Conservation (phyloP, 2,113 vertebrate genomes). For the Cyprinodon brontotheroides region DNA sequence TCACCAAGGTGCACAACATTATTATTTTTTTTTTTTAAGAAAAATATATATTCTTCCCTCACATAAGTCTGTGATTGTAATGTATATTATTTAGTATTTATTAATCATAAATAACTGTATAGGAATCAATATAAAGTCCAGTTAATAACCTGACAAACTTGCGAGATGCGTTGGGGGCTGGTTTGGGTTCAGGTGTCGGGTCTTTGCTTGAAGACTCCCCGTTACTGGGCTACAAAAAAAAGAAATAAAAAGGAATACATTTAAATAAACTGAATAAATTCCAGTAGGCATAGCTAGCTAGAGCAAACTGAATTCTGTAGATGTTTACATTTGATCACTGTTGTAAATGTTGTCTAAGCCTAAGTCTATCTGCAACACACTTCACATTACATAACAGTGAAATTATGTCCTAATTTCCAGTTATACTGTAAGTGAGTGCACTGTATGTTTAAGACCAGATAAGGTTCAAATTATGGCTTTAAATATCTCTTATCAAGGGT, state of each 20-base stretch:
- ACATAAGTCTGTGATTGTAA: not conserved
- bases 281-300: slow-evolving; percentile 13
- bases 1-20: not conserved
- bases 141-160: slow-evolving; percentile 80
- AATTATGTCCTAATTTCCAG: slow-evolving; percentile 39
- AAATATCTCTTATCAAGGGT: slow-evolving; percentile 46
- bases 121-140: not conserved
- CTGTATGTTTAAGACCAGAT: slow-evolving; percentile 45
- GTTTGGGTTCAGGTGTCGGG: slow-evolving; percentile 33
- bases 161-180: slow-evolving; percentile 33
- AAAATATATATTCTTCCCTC: too few species aligned
- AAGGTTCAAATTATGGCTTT: slow-evolving; percentile 41
- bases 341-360: too few species aligned
- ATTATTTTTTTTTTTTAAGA: too few species aligned
- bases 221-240: slow-evolving; percentile 59
- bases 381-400: slow-evolving; percentile 43
- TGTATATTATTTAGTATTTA: not conserved
- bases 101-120: not conserved
- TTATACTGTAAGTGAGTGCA: not conserved
- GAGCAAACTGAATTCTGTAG: slow-evolving; percentile 7
- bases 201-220: slow-evolving; percentile 29
- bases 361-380: slow-evolving; percentile 35
- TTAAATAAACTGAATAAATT: not conserved
- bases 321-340: slow-evolving; percentile 10
- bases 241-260: slow-evolving; percentile 6